These are phyloP conservation scores for Madoqua kirkii DNA, from an alignment of 2,113 vertebrate species.

Conservation along the genomic window DNA sequence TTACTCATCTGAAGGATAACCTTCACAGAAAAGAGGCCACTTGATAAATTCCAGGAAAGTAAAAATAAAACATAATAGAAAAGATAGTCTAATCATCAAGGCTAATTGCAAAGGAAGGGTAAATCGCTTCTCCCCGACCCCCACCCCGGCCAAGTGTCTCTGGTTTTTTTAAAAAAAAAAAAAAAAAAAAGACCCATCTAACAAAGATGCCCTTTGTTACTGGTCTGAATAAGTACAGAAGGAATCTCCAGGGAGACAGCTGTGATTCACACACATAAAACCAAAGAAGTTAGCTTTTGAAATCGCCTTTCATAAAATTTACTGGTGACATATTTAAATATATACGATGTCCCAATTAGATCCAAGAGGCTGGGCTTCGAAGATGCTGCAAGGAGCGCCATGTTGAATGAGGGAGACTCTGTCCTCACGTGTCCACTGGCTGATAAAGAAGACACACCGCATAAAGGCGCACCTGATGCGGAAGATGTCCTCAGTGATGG, in stretches of 20 bases:
- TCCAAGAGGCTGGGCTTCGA: background rate
- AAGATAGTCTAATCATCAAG: constrained; percentile 55
- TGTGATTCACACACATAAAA: background rate
- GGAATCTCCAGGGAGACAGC: background rate
- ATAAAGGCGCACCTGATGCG: background rate
- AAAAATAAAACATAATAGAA: constrained; percentile 67
- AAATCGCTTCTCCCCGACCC: background rate
- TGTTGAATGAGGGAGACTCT: background rate
- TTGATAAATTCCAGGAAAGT: constrained; percentile 59
- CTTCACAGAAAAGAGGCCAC: constrained; percentile 56
- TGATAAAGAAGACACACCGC: background rate
- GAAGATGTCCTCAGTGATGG: background rate
- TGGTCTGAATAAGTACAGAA: background rate
- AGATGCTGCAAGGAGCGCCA: rapidly evolving
- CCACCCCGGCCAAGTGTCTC: background rate
- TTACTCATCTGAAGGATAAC: constrained; percentile 49
- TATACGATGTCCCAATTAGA: background rate
- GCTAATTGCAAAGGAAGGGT: constrained; percentile 58
- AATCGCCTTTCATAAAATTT: background rate
- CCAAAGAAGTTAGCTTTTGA: background rate
- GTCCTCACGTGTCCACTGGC: background rate
- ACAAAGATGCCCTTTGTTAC: constrained; percentile 26
- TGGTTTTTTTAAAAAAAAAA: constrained; percentile 28
- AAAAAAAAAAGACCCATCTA: background rate
- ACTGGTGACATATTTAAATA: background rate